phyloP scores from a whole-genome alignment of 1,140 invertebrate species.

The Cydia strobilella region DNA sequence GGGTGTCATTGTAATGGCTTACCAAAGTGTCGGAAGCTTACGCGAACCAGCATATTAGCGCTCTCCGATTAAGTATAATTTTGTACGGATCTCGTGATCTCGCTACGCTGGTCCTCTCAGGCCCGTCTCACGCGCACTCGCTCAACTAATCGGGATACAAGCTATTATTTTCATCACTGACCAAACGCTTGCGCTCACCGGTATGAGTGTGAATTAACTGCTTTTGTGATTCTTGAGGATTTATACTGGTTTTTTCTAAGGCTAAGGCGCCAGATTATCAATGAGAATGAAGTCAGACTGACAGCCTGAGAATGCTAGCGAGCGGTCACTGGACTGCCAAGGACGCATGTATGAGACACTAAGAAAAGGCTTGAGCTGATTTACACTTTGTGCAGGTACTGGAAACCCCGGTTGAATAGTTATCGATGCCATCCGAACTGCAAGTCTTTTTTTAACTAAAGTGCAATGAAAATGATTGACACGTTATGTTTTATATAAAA shows the following conservation, averaged over 20 bases:
- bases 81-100: too few relatives aligned
- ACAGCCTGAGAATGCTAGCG: slow-evolving; percentile 4
- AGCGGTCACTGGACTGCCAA: not conserved
- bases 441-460: not conserved
- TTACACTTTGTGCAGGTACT: not conserved
- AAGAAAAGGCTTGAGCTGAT: not conserved
- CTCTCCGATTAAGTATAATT: not conserved
- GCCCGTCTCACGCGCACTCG: too few relatives aligned
- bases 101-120: too few relatives aligned
- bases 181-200: too few relatives aligned
- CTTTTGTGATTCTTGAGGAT: not conserved
- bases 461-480: not conserved
- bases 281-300: not conserved
- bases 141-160: too few relatives aligned
- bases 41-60: not conserved
- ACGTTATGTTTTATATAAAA: not conserved
- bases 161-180: too few relatives aligned
- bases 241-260: not conserved
- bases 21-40: slow-evolving; percentile 37
- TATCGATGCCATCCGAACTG: not conserved
- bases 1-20: slow-evolving; percentile 1
- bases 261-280: not conserved
- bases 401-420: slow-evolving; percentile 3
- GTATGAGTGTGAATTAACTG: too few relatives aligned
- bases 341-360: slow-evolving; percentile 12